phyloP scores from a whole-genome alignment of 2,888 invertebrate genomes.

The Dichetophora obliterata region DNA sequence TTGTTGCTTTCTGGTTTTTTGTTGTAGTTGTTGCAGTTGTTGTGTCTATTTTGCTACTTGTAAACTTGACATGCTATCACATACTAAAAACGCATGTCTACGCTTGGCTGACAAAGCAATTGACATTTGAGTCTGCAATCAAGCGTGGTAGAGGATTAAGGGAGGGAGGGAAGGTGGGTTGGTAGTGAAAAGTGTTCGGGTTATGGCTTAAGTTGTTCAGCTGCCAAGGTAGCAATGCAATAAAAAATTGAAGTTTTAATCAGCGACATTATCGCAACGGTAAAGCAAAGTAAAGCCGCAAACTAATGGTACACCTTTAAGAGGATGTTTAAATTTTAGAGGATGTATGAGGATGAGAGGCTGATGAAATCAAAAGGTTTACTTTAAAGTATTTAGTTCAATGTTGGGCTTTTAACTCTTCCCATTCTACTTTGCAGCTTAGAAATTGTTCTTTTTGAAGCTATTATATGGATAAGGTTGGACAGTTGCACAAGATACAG shows the following conservation, averaged over 20 bases:
- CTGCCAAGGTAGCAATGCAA: too few relatives aligned
- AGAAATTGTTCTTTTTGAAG: too few relatives aligned
- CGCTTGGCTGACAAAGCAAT: not conserved
- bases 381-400: too few relatives aligned
- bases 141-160: not conserved
- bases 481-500: too few relatives aligned
- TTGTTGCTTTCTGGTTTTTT: too few relatives aligned
- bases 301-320: not conserved
- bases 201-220: not conserved
- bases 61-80: constrained; percentile 29
- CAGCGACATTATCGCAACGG: too few relatives aligned
- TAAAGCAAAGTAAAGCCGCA: not conserved
- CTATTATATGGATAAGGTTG: too few relatives aligned
- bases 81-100: constrained; percentile 31
- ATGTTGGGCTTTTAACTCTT: too few relatives aligned
- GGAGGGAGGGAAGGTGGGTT: not conserved
- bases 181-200: not conserved
- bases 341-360: not conserved
- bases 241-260: too few relatives aligned
- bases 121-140: not conserved
- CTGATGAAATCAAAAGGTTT: too few relatives aligned
- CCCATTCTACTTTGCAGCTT: too few relatives aligned
- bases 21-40: constrained; percentile 4
- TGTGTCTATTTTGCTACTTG: constrained; percentile 16
- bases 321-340: not conserved